These are phyloP conservation scores for Mormyrus hasselquistii DNA, from an alignment of 2,797 vertebrate genomes.

Conservation along the genomic window DNA sequence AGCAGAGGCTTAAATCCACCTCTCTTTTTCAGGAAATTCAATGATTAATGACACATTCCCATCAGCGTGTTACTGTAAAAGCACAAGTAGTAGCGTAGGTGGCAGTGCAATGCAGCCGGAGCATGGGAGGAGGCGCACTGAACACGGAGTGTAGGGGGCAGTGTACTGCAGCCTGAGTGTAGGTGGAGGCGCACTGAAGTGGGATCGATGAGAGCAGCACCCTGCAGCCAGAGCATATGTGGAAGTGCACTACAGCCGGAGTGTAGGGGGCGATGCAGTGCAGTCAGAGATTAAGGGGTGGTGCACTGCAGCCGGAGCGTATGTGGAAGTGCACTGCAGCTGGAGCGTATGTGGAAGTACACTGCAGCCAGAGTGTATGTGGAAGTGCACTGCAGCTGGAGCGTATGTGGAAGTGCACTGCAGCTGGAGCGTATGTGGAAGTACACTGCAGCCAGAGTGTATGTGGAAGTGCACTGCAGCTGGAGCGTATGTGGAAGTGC, in stretches of 20 bases:
- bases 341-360: no score
- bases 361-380: constrained; percentile 34
- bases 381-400: constrained; percentile 14
- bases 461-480: neutral
- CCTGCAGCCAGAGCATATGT: no score
- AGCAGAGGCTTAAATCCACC: neutral
- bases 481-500: neutral
- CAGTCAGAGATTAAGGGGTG: no score
- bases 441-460: no score
- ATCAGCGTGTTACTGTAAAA: neutral
- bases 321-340: neutral
- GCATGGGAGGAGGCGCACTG: neutral
- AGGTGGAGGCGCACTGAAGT: neutral
- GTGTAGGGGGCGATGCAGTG: no score
- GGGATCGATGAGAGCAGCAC: no score
- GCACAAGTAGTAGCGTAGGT: neutral
- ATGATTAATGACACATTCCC: neutral
- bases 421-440: neutral
- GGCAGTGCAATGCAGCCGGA: neutral
- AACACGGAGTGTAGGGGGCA: neutral
- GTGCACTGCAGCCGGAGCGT: neutral
- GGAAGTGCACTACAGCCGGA: neutral
- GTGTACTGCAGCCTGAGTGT: constrained; percentile 23
- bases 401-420: no score
- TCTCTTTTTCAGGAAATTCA: neutral